Evolutionary conservation across 2,113 vertebrate species (phyloP).

Genomic region (Fukomys damarensis): DNA sequence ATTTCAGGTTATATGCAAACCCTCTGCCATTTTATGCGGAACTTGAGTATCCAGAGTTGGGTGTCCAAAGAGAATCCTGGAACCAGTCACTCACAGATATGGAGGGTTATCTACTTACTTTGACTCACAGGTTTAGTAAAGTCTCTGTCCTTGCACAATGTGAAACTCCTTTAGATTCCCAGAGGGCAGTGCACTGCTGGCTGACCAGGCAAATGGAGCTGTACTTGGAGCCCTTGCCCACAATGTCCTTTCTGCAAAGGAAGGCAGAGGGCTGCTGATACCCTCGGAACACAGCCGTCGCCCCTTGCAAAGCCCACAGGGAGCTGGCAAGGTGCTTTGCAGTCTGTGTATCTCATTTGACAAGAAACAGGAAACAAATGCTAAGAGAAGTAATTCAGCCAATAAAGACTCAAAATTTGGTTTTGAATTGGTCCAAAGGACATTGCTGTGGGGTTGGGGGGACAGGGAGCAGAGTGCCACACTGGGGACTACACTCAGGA

Average conservation of each 20-base stretch:
- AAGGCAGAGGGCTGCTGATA: background rate
- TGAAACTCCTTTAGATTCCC: background rate
- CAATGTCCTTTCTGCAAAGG: background rate
- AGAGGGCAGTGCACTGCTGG: background rate
- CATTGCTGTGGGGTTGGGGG: background rate
- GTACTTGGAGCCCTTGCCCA: fast-evolving
- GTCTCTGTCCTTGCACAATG: background rate
- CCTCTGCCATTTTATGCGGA: background rate
- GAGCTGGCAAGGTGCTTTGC: too few relatives aligned
- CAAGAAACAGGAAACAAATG: background rate
- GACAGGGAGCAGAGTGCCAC: too few relatives aligned
- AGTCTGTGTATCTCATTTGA: background rate
- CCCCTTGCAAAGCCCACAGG: background rate
- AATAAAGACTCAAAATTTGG: background rate
- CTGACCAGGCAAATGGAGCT: background rate
- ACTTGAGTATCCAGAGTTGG: background rate
- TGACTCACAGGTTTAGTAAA: background rate
- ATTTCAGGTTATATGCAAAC: background rate
- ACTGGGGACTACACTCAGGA: too few relatives aligned
- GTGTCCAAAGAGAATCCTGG: background rate
- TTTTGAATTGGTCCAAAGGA: background rate
- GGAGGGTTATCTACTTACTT: background rate
- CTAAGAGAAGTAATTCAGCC: background rate
- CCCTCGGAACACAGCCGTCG: background rate
- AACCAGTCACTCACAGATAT: background rate